These are phyloP conservation scores for Mythimna pallens DNA, from an alignment of 2,888 invertebrate genomes.

Conservation along the genomic window DNA sequence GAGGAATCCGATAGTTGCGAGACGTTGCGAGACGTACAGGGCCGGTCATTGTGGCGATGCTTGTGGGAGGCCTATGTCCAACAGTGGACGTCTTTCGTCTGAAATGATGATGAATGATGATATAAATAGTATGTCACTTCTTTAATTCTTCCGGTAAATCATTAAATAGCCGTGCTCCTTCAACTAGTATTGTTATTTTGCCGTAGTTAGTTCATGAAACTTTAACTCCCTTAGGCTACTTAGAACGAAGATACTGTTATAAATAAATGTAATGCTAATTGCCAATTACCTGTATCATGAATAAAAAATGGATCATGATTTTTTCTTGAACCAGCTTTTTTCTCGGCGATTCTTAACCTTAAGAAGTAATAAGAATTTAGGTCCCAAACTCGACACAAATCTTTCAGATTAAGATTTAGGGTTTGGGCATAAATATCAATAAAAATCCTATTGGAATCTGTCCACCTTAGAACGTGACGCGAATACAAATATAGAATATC, in stretches of 20 bases:
- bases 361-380: not conserved
- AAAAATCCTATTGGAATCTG: constrained; percentile 9
- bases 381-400: not conserved
- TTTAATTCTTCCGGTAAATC: too few relatives aligned
- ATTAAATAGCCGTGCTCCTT: too few relatives aligned
- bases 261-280: not conserved
- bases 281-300: not conserved
- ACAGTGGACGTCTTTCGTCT: too few relatives aligned
- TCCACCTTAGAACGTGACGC: not conserved
- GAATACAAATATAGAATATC: not conserved
- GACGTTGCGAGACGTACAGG: too few relatives aligned
- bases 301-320: not conserved
- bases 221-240: not conserved
- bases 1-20: too few relatives aligned
- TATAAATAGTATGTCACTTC: too few relatives aligned
- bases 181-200: too few relatives aligned
- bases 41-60: too few relatives aligned
- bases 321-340: not conserved
- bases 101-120: too few relatives aligned
- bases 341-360: not conserved
- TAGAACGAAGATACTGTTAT: not conserved
- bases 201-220: not conserved
- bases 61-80: too few relatives aligned
- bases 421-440: constrained; percentile 9
- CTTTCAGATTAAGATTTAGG: constrained; percentile 5